These are phyloP conservation scores for Baronia brevicornis DNA, from an alignment of 2,888 invertebrate genomes.

Conservation along the genomic window DNA sequence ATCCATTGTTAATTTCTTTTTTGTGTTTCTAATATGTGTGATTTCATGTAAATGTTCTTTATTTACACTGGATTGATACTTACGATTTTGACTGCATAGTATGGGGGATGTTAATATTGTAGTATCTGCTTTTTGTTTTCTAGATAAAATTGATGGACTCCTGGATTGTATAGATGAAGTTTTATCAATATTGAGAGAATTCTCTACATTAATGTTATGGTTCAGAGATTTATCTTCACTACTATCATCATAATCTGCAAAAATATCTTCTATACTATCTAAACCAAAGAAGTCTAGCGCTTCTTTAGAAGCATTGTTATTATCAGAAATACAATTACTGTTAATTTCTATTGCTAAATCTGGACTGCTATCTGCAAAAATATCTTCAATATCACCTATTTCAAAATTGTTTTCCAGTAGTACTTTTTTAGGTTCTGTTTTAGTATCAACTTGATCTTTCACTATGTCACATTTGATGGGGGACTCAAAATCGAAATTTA, in stretches of 20 bases:
- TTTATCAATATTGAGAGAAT: constrained; percentile 6
- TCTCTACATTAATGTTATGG: constrained; percentile 12
- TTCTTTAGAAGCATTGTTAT: constrained; percentile 29
- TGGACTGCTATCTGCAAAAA: constrained; percentile 51
- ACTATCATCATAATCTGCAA: constrained; percentile 50
- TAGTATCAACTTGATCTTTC: constrained; percentile 13
- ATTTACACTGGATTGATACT: constrained; percentile 39
- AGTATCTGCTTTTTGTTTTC: constrained; percentile 26
- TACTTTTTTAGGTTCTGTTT: constrained; percentile 17
- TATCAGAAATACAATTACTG: constrained; percentile 17
- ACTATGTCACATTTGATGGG: constrained; percentile 18
- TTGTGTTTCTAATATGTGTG: constrained; percentile 33
- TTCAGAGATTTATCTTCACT: constrained; percentile 20
- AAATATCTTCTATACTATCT: constrained; percentile 64
- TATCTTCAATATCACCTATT: constrained; percentile 53
- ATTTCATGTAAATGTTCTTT: constrained; percentile 26
- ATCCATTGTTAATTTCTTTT: constrained; percentile 32
- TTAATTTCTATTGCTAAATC: constrained; percentile 23
- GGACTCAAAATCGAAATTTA: constrained; percentile 38
- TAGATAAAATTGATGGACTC: constrained; percentile 61
- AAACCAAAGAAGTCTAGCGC: constrained; percentile 57
- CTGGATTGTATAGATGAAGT: constrained; percentile 19
- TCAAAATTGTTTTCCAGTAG: constrained; percentile 47
- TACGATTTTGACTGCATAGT: constrained; percentile 44
- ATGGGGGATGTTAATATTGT: constrained; percentile 46